Evolutionary conservation across 2,797 vertebrate genomes (phyloP).

Genomic region (Thaleichthys pacificus): DNA sequence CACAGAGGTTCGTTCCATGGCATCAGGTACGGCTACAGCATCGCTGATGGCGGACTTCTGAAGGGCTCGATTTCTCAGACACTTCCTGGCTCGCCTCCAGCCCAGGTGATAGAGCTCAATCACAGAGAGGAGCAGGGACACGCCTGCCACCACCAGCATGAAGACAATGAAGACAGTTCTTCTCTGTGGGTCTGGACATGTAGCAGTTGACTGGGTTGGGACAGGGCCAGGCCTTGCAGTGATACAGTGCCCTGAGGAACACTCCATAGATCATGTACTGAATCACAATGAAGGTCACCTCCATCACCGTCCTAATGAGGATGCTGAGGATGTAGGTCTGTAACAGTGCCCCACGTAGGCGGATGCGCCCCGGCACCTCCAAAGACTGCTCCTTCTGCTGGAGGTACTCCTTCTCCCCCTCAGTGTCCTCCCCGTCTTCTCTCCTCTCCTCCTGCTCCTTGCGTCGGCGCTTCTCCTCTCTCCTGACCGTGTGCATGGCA

Average conservation of each 20-base stretch:
- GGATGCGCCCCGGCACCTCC: slow-evolving; percentile 73
- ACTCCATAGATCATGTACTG: slow-evolving; percentile 94
- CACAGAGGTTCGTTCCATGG: slow-evolving; percentile 42
- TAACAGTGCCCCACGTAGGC: slow-evolving; percentile 84
- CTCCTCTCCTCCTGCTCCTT: slow-evolving; percentile 73
- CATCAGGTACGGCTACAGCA: slow-evolving; percentile 31
- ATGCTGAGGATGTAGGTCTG: slow-evolving; percentile 93
- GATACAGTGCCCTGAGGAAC: slow-evolving; percentile 87
- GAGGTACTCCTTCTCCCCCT: slow-evolving; percentile 74
- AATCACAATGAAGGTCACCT: slow-evolving; percentile 90
- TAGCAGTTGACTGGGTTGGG: slow-evolving; percentile 96
- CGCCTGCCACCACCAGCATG: slow-evolving; percentile 89
- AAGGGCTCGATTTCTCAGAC: slow-evolving; percentile 53
- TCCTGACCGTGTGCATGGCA: slow-evolving; percentile 88
- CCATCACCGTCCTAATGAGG: slow-evolving; percentile 91
- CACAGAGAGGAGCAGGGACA: slow-evolving; percentile 90
- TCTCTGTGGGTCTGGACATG: slow-evolving; percentile 95
- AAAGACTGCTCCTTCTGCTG: slow-evolving; percentile 73
- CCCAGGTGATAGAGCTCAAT: slow-evolving; percentile 90
- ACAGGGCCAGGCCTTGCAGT: slow-evolving; percentile 86
- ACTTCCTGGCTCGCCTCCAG: slow-evolving; percentile 83
- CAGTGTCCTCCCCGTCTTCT: slow-evolving; percentile 71
- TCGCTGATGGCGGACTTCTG: slow-evolving; percentile 32
- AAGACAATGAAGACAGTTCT: slow-evolving; percentile 98
- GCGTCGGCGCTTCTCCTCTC: slow-evolving; percentile 84